These are phyloP conservation scores for Eurypyga helias DNA, from an alignment of 2,113 vertebrate species.

Conservation along the genomic window DNA sequence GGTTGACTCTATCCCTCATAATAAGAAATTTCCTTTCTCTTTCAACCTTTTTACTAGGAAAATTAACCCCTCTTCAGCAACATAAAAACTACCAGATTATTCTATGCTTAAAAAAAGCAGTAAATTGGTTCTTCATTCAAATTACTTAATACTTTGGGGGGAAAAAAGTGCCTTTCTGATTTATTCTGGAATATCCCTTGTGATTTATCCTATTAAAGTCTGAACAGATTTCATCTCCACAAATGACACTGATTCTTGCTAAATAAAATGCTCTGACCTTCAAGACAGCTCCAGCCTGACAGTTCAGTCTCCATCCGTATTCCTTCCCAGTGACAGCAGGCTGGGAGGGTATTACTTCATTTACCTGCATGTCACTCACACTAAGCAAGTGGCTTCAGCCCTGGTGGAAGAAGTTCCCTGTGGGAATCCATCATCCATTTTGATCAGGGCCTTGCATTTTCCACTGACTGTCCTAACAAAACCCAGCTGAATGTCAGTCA, in stretches of 20 bases:
- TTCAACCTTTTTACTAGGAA: background rate
- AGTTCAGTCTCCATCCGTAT: conserved; percentile 62
- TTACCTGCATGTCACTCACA: conserved; percentile 64
- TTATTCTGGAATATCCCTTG: conserved; percentile 60
- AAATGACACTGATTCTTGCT: conserved; percentile 66
- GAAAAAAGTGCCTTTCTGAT: background rate
- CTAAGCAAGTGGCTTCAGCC: conserved; percentile 54
- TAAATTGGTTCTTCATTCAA: conserved; percentile 16
- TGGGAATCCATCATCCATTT: conserved; percentile 50
- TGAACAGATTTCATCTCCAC: conserved; percentile 64
- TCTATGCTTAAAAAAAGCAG: background rate
- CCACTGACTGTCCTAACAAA: conserved; percentile 12
- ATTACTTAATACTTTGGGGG: background rate
- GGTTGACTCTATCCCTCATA: background rate
- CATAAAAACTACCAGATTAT: background rate
- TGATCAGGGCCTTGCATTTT: conserved; percentile 29
- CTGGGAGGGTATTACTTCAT: conserved; percentile 64
- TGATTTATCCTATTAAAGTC: conserved; percentile 63
- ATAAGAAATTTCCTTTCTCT: background rate
- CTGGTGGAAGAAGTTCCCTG: conserved; percentile 25
- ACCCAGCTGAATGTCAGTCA: conserved; percentile 42
- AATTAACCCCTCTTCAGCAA: conserved; percentile 13
- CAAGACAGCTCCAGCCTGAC: conserved; percentile 47
- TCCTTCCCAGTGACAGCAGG: conserved; percentile 47
- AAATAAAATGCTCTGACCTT: conserved; percentile 71